These are phyloP conservation scores for Felis catus DNA, from an alignment of 2,113 vertebrate genomes.

Conservation along the genomic window F.catus_Fca126_mat1.0 CM031416.1:131160501-131161000, in stretches of 20 bases:
- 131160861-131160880: not conserved
- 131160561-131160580: not conserved
- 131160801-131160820: not conserved
- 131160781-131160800: not conserved
- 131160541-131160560: not conserved
- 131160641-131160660: not conserved
- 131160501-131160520: not conserved
- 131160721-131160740: conserved; percentile 46
- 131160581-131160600: not conserved
- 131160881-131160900: not conserved
- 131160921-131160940: not conserved
- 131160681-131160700: not conserved
- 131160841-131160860: not conserved
- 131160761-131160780: not conserved
- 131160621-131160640: not conserved
- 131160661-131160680: not conserved
- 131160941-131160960: not conserved
- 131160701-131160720: not conserved
- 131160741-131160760: not conserved
- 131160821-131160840: not conserved
- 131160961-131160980: not conserved
- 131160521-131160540: not conserved
- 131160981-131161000: not conserved
- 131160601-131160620: conserved; percentile 44
- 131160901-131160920: not conserved